Base-by-base conservation (phyloP, 2,888 invertebrate species). In the Cosmia pyralina region DNA sequence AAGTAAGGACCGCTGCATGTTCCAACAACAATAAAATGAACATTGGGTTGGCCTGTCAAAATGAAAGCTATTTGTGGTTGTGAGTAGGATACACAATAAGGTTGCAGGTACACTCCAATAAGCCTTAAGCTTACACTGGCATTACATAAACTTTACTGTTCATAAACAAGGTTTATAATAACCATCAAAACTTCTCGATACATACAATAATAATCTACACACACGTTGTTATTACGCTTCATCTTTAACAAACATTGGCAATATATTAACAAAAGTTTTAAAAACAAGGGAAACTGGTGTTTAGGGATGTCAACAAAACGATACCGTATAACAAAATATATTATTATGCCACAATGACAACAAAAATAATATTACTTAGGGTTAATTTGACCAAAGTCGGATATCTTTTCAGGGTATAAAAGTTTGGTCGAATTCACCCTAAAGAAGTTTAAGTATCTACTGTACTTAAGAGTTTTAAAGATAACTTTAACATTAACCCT, bases 321-420 rank as follows among this genome's bases (percentile, higher is more conserved):
- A 41, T 52, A 79, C 17, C 17, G 5, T 63, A 17, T 65, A 79
- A 65, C 55, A 62, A 73, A 62, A 66, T 34, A 65, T 46, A 79
- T 65, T 73, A 62, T 48, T 72, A 66, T 57, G 44, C 19, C 50
- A 66, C 28, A 57, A 57, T 41, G 5, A 19, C 72, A 76, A 64
- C 59, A 72, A 65, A 60, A 34, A n/a, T 38, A 38, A 13, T 5
- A 50, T 34, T 6, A 59, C 3, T 28, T 3, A 28, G 28, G 28
- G 28, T 3, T 28, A 28, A 28, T 28, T 28, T 28, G 28, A 28
- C 28, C 28, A 28, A 28, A 28, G 28, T 28, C 28, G 28, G 28
- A 28, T 3, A 28, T 28, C 28, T 28, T 28, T 28, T 28, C 28
- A 28, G 28, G 3, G 2, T 28, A 28, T 28, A 28, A 28, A 28